Evolutionary conservation across 2,888 invertebrate genomes (phyloP).

Genomic region (Apeira syringaria): DNA sequence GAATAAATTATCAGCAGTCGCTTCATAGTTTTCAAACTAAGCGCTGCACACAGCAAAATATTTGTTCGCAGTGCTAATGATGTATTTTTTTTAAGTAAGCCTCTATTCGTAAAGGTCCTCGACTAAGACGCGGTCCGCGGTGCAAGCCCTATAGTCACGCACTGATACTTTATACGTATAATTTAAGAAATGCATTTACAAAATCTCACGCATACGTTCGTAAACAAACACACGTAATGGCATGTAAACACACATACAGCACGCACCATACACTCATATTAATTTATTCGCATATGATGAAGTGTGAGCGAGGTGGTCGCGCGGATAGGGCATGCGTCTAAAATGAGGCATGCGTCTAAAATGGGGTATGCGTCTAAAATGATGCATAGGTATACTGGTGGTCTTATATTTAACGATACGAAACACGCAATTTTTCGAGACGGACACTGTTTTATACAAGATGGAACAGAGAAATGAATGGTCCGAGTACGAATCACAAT

Average conservation of each 20-base stretch:
- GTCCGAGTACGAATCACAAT: too few species aligned
- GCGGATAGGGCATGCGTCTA: constrained; percentile 1
- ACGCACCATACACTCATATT: constrained; percentile 66
- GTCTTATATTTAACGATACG: constrained; percentile 11
- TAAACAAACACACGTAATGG: constrained; percentile 64
- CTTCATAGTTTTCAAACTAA: too few species aligned
- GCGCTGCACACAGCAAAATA: too few species aligned
- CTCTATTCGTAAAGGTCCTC: constrained; percentile 55
- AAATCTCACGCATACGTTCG: constrained; percentile 70
- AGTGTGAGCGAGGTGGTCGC: constrained; percentile 8
- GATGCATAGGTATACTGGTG: not conserved
- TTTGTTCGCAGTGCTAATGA: too few species aligned
- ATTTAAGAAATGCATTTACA: constrained; percentile 76
- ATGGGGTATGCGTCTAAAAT: not conserved
- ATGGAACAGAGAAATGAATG: constrained; percentile 28
- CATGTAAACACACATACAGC: constrained; percentile 76
- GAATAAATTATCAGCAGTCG: too few species aligned
- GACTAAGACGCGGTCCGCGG: constrained; percentile 75
- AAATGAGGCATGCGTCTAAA: not conserved
- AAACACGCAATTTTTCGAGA: constrained; percentile 35
- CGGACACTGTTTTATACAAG: constrained; percentile 43
- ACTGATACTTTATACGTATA: constrained; percentile 67
- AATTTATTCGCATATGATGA: constrained; percentile 16
- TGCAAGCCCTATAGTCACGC: constrained; percentile 71
- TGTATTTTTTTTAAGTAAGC: too few species aligned